A percentile compares a stretch with the other conserved stretches of the same genome.
These are phyloP conservation scores for Zophobas morio DNA, from an alignment of 1,140 invertebrate genomes.

Conservation along the genomic window DNA sequence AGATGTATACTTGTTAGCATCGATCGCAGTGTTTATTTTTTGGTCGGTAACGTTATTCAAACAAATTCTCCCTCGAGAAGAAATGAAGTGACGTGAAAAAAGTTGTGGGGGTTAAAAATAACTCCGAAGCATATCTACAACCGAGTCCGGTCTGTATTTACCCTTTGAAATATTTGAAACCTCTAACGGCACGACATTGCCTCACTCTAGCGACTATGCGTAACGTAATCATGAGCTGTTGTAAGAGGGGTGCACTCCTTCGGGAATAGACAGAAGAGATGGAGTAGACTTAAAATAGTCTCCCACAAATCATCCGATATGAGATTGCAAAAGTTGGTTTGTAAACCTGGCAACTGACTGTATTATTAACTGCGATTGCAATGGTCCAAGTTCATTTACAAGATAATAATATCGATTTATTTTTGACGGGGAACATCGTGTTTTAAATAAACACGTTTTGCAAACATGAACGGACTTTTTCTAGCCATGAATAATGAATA, in stretches of 20 bases:
- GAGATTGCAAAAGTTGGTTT: neutral
- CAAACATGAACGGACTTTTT: too few relatives aligned
- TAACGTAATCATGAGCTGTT: conserved; percentile 16
- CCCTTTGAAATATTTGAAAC: conserved; percentile 8
- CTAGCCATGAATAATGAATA: too few relatives aligned
- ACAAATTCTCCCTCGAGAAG: too few relatives aligned
- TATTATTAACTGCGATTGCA: too few relatives aligned
- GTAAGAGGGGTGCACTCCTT: conserved; percentile 10
- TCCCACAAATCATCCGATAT: neutral
- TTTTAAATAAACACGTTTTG: too few relatives aligned
- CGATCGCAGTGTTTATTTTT: too few relatives aligned
- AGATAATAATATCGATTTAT: too few relatives aligned
- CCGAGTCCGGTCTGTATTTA: neutral
- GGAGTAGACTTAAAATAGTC: conserved; percentile 10
- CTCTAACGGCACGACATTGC: neutral
- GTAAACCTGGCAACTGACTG: neutral
- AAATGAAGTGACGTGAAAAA: neutral
- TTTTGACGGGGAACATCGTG: too few relatives aligned
- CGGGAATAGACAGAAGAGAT: neutral
- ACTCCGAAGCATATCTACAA: too few relatives aligned
- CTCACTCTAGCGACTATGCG: conserved; percentile 5
- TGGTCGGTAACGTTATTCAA: too few relatives aligned
- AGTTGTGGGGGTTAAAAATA: neutral
- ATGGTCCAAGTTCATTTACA: too few relatives aligned
- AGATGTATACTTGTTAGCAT: too few relatives aligned